A percentile compares a stretch with the other conserved stretches of the same genome.
These are phyloP conservation scores for Epinephelus awoara DNA, from an alignment of 2,797 vertebrate genomes.

Conservation along the genomic window DNA sequence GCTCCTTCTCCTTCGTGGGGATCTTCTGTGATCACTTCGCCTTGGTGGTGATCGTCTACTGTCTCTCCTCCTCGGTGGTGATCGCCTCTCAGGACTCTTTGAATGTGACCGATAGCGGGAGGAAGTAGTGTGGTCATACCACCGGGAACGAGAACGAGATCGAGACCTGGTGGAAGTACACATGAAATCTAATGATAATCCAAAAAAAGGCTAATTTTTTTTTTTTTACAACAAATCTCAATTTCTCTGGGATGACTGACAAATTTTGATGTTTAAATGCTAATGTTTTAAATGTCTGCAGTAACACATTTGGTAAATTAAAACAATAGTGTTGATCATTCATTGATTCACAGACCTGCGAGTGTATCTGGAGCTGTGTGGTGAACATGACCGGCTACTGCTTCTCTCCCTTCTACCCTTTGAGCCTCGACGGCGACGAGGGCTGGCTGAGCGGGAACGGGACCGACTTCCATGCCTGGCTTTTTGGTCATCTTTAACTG, in stretches of 20 bases:
- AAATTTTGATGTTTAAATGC: not conserved
- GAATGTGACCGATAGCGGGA: constrained; percentile 37
- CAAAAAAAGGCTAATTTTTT: not conserved
- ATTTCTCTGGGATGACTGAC: not conserved
- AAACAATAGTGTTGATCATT: not conserved
- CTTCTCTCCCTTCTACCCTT: constrained; percentile 57
- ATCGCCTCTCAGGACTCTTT: constrained; percentile 35
- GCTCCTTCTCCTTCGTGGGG: not conserved
- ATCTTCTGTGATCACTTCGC: not conserved
- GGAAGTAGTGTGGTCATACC: not conserved
- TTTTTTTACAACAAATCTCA: not conserved
- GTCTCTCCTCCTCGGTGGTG: not conserved
- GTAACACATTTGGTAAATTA: not conserved
- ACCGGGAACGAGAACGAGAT: constrained; percentile 69
- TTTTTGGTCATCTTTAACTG: constrained; percentile 28
- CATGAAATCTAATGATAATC: not conserved
- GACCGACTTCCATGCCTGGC: constrained; percentile 27
- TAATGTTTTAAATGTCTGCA: not conserved
- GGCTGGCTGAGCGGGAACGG: constrained; percentile 80
- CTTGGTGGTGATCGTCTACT: not conserved
- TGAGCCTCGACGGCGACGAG: constrained; percentile 77
- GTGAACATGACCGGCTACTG: constrained; percentile 44
- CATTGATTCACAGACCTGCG: constrained; percentile 53
- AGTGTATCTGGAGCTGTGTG: constrained; percentile 16
- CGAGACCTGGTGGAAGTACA: constrained; percentile 34